Conservation (phyloP, 2,113 vertebrate species). For the Psittacula cyanocephala region DNA sequence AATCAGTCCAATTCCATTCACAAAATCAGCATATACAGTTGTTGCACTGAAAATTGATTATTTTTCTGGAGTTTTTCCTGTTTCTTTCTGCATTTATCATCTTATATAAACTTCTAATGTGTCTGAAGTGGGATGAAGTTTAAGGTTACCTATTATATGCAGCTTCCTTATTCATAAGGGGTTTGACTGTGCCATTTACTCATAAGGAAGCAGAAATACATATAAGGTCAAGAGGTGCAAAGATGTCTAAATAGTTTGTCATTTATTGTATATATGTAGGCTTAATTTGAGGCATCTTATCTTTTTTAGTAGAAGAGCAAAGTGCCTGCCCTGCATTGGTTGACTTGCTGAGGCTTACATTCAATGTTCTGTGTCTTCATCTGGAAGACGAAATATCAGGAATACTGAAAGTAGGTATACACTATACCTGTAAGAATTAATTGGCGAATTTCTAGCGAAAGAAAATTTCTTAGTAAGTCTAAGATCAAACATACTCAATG, state of each 20-base stretch:
- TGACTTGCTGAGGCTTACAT: background rate
- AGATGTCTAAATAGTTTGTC: background rate
- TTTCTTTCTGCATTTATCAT: background rate
- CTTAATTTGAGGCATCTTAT: background rate
- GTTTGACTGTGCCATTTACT: background rate
- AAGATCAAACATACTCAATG: background rate
- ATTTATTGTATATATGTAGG: background rate
- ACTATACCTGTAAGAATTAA: rapidly evolving
- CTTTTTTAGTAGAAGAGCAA: background rate
- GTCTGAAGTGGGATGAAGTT: background rate
- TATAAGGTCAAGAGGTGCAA: background rate
- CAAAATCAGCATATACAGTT: background rate
- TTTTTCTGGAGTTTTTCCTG: background rate
- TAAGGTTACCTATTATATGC: background rate
- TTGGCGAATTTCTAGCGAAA: background rate
- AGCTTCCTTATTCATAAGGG: background rate
- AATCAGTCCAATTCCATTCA: background rate
- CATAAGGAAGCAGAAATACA: background rate
- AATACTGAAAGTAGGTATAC: background rate
- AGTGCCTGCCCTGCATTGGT: background rate
- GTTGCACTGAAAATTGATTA: background rate
- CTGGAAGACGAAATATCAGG: background rate
- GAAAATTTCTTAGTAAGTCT: background rate
- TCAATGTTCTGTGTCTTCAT: background rate
- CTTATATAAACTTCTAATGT: background rate